These are phyloP conservation scores for Hofmannophila pseudospretella DNA, from an alignment of 2,888 invertebrate genomes.

Conservation along the genomic window DNA sequence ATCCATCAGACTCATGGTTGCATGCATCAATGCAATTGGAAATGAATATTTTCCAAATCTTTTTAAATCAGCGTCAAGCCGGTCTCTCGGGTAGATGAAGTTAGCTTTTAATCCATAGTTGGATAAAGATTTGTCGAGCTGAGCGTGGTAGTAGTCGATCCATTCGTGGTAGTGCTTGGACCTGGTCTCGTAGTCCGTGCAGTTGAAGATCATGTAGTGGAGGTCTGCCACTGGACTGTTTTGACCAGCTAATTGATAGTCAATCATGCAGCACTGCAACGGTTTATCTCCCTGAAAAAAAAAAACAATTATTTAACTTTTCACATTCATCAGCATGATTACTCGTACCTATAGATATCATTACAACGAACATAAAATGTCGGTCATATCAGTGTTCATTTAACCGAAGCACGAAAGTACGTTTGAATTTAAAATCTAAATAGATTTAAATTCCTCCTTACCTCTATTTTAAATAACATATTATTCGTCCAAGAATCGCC, in stretches of 20 bases:
- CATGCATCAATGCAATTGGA: too few relatives aligned
- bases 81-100: conserved; percentile 6
- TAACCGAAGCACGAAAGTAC: too few relatives aligned
- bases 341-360: too few relatives aligned
- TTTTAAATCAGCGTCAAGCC: conserved; percentile 10
- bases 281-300: background rate
- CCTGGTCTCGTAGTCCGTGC: conserved; percentile 14
- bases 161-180: conserved; percentile 4
- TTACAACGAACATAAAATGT: too few relatives aligned
- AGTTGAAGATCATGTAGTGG: conserved; percentile 14
- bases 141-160: conserved; percentile 8
- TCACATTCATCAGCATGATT: too few relatives aligned
- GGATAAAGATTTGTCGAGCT: background rate
- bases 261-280: conserved; percentile 10
- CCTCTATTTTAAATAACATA: conserved; percentile 20
- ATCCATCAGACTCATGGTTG: conserved; percentile 17
- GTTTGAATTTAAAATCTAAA: too few relatives aligned
- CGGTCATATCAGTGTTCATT: too few relatives aligned
- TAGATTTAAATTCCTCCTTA: too few relatives aligned
- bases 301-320: background rate
- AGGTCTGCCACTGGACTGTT: conserved; percentile 13
- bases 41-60: conserved; percentile 12
- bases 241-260: conserved; percentile 11
- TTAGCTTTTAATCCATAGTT: conserved; percentile 5
- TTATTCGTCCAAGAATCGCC: conserved; percentile 28